Conservation (phyloP, 2,888 invertebrate species). For the Barypeithes pellucidus region DNA sequence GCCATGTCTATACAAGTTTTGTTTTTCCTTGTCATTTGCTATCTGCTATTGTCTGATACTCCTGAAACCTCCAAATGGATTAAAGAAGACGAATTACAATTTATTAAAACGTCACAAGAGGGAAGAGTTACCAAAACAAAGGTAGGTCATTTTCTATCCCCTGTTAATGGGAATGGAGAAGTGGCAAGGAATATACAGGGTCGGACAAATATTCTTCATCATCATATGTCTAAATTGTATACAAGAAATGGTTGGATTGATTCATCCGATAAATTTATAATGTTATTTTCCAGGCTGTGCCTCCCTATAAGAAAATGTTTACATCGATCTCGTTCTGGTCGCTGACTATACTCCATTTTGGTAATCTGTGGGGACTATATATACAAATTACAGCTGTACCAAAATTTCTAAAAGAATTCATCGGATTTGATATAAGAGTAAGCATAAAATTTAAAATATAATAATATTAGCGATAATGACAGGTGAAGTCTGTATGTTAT, state of each 20-base stretch:
- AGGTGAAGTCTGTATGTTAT: no score
- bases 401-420: constrained; percentile 80
- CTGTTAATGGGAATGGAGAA: no score
- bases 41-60: constrained; percentile 72
- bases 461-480: not conserved
- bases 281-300: constrained; percentile 73
- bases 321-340: constrained; percentile 82
- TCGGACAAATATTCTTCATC: no score
- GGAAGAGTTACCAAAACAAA: constrained; percentile 54
- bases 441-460: not conserved
- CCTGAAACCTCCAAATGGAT: constrained; percentile 74
- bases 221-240: no score
- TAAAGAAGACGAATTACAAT: constrained; percentile 70
- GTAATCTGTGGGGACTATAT: constrained; percentile 84
- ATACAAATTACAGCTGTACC: constrained; percentile 84
- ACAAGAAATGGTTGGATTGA: no score
- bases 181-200: no score
- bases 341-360: constrained; percentile 79
- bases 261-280: no score
- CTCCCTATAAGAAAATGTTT: constrained; percentile 77
- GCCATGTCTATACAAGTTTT: constrained; percentile 72
- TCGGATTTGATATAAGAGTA: constrained; percentile 73
- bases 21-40: constrained; percentile 69
- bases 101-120: constrained; percentile 70
- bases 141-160: constrained; percentile 38